A percentile compares a stretch with the other conserved stretches of the same genome.
These are phyloP conservation scores for Ametastegia equiseti DNA, from an alignment of 2,888 invertebrate genomes.

Conservation along the genomic window DNA sequence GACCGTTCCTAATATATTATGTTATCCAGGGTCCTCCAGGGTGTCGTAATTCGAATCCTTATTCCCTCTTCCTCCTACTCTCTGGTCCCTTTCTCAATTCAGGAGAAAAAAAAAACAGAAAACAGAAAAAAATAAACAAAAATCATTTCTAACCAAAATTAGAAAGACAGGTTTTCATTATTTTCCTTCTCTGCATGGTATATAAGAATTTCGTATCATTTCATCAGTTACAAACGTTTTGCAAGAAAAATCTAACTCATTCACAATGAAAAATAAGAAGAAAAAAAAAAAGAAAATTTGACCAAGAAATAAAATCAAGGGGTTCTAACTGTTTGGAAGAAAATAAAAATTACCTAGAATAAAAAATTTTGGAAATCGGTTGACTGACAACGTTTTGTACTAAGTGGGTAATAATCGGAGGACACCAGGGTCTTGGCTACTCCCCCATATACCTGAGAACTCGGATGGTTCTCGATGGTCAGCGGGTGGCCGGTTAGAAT, in stretches of 20 bases:
- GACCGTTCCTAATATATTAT: conserved; percentile 10
- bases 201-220: too few species aligned
- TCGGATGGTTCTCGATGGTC: not conserved
- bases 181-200: too few species aligned
- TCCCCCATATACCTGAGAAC: not conserved
- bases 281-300: too few species aligned
- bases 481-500: conserved; percentile 37
- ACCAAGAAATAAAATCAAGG: too few species aligned
- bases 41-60: conserved; percentile 6
- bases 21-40: conserved; percentile 7
- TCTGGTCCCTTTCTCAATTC: not conserved
- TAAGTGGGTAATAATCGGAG: conserved; percentile 10
- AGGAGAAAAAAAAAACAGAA: not conserved
- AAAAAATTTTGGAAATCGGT: not conserved
- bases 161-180: too few species aligned
- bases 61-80: not conserved
- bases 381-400: not conserved
- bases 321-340: too few species aligned
- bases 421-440: not conserved
- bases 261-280: too few species aligned
- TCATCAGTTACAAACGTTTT: too few species aligned
- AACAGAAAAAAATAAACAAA: not conserved
- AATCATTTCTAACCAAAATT: not conserved
- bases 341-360: too few species aligned
- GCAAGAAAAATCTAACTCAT: too few species aligned